Evolutionary conservation across 2,797 vertebrate genomes (phyloP).

Genomic region (Halcyon smyrnensis): DNA sequence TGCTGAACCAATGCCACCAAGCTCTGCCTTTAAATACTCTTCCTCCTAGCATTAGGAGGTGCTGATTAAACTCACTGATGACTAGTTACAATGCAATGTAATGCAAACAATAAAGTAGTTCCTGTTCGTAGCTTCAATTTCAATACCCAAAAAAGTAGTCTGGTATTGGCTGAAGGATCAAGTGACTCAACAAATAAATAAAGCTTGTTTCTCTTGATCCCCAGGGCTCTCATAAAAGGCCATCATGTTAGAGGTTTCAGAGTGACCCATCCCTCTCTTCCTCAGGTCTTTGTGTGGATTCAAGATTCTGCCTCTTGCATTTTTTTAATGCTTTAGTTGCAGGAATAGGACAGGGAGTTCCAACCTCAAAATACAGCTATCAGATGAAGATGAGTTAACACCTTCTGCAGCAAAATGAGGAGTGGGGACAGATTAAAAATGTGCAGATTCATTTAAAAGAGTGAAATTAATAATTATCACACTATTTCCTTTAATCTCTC

Average conservation of each 20-base stretch:
- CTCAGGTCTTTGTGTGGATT: neutral
- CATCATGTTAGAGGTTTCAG: neutral
- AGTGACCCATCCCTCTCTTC: neutral
- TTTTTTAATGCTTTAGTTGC: neutral
- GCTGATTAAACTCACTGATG: neutral
- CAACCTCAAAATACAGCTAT: neutral
- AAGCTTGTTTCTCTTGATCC: neutral
- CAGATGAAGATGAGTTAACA: neutral
- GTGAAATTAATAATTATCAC: conserved; percentile 72
- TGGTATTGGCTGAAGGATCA: neutral
- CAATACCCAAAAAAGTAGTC: neutral
- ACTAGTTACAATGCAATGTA: neutral
- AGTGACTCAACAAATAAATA: neutral
- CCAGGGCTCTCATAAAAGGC: neutral
- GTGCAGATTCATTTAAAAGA: conserved; percentile 58
- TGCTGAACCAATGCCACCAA: neutral
- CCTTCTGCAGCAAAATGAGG: conserved; percentile 2
- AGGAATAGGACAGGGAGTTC: neutral
- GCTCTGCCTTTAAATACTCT: neutral
- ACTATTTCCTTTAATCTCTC: conserved; percentile 60
- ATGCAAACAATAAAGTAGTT: neutral
- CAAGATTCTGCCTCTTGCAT: neutral
- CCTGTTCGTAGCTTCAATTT: neutral
- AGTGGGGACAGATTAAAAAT: conserved; percentile 36
- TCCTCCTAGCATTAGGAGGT: neutral